Evolutionary conservation across 2,888 invertebrate genomes (phyloP), one percentile per base, ranked within the genome.

Genomic region (Plagiodera versicolora): DNA sequence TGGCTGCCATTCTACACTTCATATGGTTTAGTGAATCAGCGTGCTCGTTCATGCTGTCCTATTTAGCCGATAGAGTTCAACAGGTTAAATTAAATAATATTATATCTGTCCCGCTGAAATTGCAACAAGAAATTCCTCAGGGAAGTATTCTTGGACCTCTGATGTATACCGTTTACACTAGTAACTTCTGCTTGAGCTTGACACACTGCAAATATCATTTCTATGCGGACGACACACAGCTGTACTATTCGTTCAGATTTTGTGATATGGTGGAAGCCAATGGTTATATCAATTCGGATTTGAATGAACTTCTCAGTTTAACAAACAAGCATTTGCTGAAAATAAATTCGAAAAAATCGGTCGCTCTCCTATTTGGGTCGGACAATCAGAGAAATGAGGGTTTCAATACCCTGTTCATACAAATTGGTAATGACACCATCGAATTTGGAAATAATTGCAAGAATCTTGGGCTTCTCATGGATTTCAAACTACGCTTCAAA

Each of bases 81-180:
- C 46, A 20, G 20, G 46, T 46, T 4, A 19, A 19, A 20, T 46
- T 18, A 19, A 11, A 17, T 20, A 46, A 19, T 46, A 32, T 30
- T 11, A 18, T 11, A 17, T 50, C 58, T 8, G 39, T 4, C 1
- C 20, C 14, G 20, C 4, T 17, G 9, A 3, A 53, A n/a, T n/a
- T 58, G n/a, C n/a, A n/a, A 8, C n/a, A 9, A 30, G 51, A 51
- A 2, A 39, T 51, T n/a, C 58, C 58, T 1, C 58, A 58, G 39
- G 51, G 58, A 19, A 52, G 32, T 52, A 58, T 58, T 19, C 18
- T 58, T 16, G 51, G 51, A 6, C 58, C 58, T 16, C 17, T 53
- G 16, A 3, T 46, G 17, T 46, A 46, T 8, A 17, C 16, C 17
- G 18, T 46, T 16, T 16, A 46, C 18, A 46, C 46, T 17, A 16